Conservation (phyloP, 1,140 invertebrate genomes). For the Rhyacophila brunnea region DNA sequence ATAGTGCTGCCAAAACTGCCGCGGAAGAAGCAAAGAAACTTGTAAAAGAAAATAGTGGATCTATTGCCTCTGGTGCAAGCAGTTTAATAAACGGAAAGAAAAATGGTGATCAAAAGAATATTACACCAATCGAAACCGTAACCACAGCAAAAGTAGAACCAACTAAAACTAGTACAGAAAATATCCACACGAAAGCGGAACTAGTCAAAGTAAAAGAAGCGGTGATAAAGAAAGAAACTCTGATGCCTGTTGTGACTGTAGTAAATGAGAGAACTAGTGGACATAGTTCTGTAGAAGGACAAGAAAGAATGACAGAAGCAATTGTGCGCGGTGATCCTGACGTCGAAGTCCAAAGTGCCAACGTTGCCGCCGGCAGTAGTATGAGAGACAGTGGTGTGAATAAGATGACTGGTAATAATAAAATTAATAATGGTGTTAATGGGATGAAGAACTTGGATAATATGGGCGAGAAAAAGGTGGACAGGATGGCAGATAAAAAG, state of each 20-base stretch:
- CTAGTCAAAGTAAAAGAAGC: constrained; percentile 19
- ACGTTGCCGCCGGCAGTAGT: constrained; percentile 43
- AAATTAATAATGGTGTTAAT: too few relatives aligned
- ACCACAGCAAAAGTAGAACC: constrained; percentile 6
- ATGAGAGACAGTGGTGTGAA: not conserved
- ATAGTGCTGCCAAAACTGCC: constrained; percentile 30
- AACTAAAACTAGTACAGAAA: constrained; percentile 7
- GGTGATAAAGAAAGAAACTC: constrained; percentile 33
- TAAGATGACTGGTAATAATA: too few relatives aligned
- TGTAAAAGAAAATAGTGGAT: constrained; percentile 1
- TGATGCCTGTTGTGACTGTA: constrained; percentile 48
- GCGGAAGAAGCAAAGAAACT: constrained; percentile 40
- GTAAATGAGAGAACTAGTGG: constrained; percentile 44
- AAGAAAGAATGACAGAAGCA: constrained; percentile 45
- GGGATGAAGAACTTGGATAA: too few relatives aligned
- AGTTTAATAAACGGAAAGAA: constrained; percentile 14
- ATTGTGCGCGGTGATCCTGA: constrained; percentile 50
- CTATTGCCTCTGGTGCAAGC: not conserved
- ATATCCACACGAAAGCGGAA: constrained; percentile 4
- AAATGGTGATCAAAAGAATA: constrained; percentile 20
- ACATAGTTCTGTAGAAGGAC: constrained; percentile 25
- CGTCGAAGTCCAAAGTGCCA: constrained; percentile 51
- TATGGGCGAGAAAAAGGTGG: too few relatives aligned
- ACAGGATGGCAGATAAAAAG: too few relatives aligned
- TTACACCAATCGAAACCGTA: constrained; percentile 27